Evolutionary conservation across 2,113 vertebrate species (phyloP), one percentile per base, ranked within the genome.

Genomic region (Aphelocoma coerulescens): DNA sequence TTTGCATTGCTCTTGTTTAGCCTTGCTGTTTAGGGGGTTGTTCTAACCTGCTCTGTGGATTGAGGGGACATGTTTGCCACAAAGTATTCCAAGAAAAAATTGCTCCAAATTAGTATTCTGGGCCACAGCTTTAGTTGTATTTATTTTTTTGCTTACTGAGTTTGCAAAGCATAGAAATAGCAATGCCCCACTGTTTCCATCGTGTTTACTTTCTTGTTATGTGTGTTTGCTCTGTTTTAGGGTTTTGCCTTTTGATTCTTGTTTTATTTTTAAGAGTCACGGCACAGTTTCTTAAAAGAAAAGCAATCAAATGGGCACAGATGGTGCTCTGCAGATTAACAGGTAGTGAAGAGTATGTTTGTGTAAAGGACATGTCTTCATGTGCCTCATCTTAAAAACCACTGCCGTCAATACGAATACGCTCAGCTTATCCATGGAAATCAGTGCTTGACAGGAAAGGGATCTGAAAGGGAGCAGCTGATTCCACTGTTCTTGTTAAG

Each of bases 1-100:
- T 96, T 96, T 95, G 71, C 85, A 94, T 85, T 88, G 89, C 66
- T 96, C 74, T 80, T 96, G 78, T 93, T 96, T 92, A 88, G 90
- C 74, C 59, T 89, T 81, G 84, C 51, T 95, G 91, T 93, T 96
- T 44, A 76, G 85, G 32, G 83, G 22, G 10, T 75, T 85, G 63
- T 76, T 95, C 41, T 58, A 89, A 80, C 75, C 68, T 94, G 69
- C 26, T 81, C 74, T 87, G 75, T 80, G 82, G 32, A 69, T 76
- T 82, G 84, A 85, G 66, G 33, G 49, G 35, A 74, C 57, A 22
- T 59, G 30, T 48, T 74, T 72, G 41, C 48, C 20, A 39, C 28
- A 33, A 69, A 37, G 28, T 62, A 61, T 82, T 72, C 49, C 39
- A 76, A 39, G 28, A 68, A 74, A 72, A 96, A 88, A 76, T 32